These are phyloP conservation scores for Epizoanthus rinbou DNA, from an alignment of 92 coral and sea anemone genomes.

Conservation along the genomic window DNA sequence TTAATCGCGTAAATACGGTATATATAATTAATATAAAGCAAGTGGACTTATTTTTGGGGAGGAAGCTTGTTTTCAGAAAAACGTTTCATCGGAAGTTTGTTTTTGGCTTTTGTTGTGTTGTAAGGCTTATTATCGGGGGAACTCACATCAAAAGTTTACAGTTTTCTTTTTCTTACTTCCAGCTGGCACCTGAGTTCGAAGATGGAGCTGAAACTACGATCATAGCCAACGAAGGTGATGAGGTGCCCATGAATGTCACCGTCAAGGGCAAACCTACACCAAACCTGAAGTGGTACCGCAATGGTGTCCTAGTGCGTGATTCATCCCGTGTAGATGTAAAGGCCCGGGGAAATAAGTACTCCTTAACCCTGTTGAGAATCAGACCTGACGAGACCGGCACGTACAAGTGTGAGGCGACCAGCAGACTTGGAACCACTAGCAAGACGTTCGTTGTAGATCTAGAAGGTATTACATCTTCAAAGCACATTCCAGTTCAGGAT, in stretches of 20 bases:
- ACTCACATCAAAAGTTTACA: too few relatives aligned
- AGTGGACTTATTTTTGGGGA: too few relatives aligned
- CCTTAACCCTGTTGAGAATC: constrained; percentile 51
- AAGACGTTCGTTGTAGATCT: constrained; percentile 65
- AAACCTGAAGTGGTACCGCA: constrained; percentile 64
- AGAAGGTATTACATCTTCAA: constrained; percentile 42
- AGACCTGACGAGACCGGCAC: constrained; percentile 61
- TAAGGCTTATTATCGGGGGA: too few relatives aligned
- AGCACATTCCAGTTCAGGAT: too few relatives aligned
- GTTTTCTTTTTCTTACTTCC: background rate
- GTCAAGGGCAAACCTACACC: constrained; percentile 66
- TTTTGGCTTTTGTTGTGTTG: too few relatives aligned
- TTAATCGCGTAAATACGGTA: too few relatives aligned
- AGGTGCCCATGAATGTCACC: constrained; percentile 51
- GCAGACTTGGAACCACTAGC: constrained; percentile 53
- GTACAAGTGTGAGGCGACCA: constrained; percentile 68
- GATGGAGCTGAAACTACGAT: constrained; percentile 60
- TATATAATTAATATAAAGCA: too few relatives aligned
- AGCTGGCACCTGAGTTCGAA: constrained; percentile 59
- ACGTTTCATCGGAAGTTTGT: too few relatives aligned
- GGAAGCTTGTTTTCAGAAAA: too few relatives aligned
- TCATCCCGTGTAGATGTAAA: constrained; percentile 50
- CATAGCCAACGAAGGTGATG: constrained; percentile 55
- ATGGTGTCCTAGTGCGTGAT: constrained; percentile 61
- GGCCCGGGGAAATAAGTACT: constrained; percentile 54